phyloP scores from a whole-genome alignment of 2,113 vertebrate species.

The Megaceryle maxima region DNA sequence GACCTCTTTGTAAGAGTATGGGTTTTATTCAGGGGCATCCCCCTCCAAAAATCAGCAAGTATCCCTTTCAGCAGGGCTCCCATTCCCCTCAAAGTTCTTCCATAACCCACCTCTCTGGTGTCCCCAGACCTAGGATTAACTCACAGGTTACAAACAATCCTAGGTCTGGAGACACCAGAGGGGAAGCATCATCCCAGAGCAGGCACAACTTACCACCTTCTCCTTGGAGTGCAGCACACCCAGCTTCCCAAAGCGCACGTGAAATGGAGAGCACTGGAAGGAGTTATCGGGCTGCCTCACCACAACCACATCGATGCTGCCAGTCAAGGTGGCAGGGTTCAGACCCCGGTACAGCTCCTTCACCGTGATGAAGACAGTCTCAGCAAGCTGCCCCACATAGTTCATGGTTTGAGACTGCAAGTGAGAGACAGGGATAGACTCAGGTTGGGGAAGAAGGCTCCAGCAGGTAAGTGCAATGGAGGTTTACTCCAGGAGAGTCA shows the following conservation, averaged over 20 bases:
- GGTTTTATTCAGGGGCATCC: background rate
- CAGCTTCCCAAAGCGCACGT: constrained; percentile 93
- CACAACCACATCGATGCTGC: constrained; percentile 91
- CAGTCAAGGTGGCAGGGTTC: constrained; percentile 90
- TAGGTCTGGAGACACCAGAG: background rate
- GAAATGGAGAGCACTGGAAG: constrained; percentile 92
- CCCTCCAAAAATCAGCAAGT: background rate
- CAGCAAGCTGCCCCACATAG: constrained; percentile 91
- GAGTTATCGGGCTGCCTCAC: constrained; percentile 89
- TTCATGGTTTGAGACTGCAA: constrained; percentile 88
- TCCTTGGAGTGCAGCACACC: constrained; percentile 91
- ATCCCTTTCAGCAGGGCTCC: background rate
- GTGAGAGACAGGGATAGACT: background rate
- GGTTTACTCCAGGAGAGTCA: background rate
- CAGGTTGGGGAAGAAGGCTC: background rate
- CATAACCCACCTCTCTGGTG: background rate
- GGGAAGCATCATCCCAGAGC: background rate
- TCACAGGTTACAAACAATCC: background rate
- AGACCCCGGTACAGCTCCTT: constrained; percentile 91
- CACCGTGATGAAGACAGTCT: constrained; percentile 85
- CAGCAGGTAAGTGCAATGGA: background rate
- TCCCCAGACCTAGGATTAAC: background rate
- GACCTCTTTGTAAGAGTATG: background rate
- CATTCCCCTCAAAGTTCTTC: background rate
- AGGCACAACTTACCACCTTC: constrained; percentile 85